Evolutionary conservation across 2,888 invertebrate genomes (phyloP).

Genomic region (Endotricha flammealis): DNA sequence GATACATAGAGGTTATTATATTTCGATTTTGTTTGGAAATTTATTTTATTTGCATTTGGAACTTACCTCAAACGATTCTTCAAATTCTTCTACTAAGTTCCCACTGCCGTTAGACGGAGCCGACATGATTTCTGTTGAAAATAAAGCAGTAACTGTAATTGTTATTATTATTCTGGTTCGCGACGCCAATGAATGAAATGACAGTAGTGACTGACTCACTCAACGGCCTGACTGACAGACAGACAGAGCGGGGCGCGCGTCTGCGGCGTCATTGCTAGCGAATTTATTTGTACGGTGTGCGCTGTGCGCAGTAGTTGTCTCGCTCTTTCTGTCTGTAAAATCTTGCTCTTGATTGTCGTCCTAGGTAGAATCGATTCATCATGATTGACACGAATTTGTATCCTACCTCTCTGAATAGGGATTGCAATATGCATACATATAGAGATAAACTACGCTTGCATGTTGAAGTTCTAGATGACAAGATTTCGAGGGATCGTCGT

Average conservation of each 20-base stretch:
- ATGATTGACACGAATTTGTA: no score
- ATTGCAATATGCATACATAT: no score
- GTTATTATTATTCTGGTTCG: no score
- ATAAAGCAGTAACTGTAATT: background rate
- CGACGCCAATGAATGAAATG: conserved; percentile 16
- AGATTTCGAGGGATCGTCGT: no score
- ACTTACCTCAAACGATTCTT: conserved; percentile 91
- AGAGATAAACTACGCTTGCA: no score
- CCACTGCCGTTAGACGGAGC: conserved; percentile 90
- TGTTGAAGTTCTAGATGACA: no score
- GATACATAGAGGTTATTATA: conserved; percentile 40
- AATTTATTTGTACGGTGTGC: conserved; percentile 2
- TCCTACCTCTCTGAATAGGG: no score
- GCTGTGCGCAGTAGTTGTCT: no score
- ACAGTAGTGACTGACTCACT: background rate
- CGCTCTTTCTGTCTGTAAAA: no score
- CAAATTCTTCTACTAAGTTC: conserved; percentile 93
- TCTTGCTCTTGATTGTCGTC: no score
- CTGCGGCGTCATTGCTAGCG: conserved; percentile 34
- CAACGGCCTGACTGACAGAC: background rate
- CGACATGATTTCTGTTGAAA: conserved; percentile 75
- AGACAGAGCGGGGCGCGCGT: conserved; percentile 27
- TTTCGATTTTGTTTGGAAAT: conserved; percentile 14
- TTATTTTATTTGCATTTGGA: conserved; percentile 11
- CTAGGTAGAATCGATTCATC: no score